Base-by-base conservation (phyloP, 2,888 invertebrate genomes). In the Aporophyla lueneburgensis region DNA sequence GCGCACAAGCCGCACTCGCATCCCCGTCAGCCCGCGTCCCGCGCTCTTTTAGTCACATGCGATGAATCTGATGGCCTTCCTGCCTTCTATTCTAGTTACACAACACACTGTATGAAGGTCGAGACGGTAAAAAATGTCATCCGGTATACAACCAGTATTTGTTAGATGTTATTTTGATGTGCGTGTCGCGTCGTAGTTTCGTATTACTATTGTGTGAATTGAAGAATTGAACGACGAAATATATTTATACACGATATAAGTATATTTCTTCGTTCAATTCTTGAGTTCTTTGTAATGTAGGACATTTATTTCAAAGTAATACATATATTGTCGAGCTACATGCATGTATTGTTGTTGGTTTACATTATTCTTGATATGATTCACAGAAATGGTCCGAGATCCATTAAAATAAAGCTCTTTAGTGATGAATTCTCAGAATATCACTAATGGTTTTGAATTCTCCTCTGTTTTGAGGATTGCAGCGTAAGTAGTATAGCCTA, bases 101-200 rank as follows among this genome's bases (percentile, higher is more conserved):
- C n/a, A n/a, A n/a, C n/a, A n/a, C n/a, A n/a, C n/a, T n/a, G n/a
- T n/a, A n/a, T n/a, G n/a, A n/a, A n/a, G n/a, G n/a, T n/a, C n/a
- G n/a, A n/a, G n/a, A n/a, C n/a, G n/a, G n/a, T n/a, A n/a, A n/a
- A n/a, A n/a, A n/a, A n/a, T n/a, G n/a, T n/a, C n/a, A n/a, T n/a
- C n/a, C 33, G 27, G 58, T 54, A 66, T 62, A 71, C 33, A 56
- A 70, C 71, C 61, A 71, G 54, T 78, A 74, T 63, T 63, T 71
- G 59, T 74, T 80, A 80, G 72, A 83, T 68, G 43, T 71, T 73
- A 73, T 74, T 76, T 65, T 71, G 76, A 76, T 80, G 67, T 71
- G 56, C 65, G 56, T 56, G 65, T 71, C 33, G 43, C 14, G 14
- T 51, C 6, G n/a, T 6, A 54, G 68, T 71, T 76, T 79, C 62